Evolutionary conservation across 2,113 vertebrate species (phyloP), one percentile per base, ranked within the genome.

Genomic region (Ptilonorhynchus violaceus): DNA sequence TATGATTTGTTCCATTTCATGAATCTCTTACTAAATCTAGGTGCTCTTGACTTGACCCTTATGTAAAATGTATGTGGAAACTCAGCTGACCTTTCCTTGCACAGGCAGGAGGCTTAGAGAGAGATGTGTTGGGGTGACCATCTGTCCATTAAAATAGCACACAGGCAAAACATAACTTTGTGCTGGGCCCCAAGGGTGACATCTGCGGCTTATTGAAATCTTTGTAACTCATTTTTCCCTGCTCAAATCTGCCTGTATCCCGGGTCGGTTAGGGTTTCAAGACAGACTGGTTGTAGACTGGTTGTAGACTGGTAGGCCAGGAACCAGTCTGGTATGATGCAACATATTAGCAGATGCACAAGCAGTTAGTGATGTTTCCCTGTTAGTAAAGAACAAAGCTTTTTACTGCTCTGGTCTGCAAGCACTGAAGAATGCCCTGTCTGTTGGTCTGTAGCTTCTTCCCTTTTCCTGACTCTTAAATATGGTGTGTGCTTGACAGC

Each of bases 181-280:
- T 88, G 47, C 82, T 75, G 55, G 44, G 22, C 72, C 67, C 52
- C 83, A 81, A 55, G 72, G 56, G 39, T 77, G 79, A 81, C 64
- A 72, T 78, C 92, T 93, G 76, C 6, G 6, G 64, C 86, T 93
- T 82, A 78, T 53, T 94, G 68, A 84, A 89, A 49, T 73, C 79
- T 84, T 84, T 80, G 58, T 60, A 92, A 66, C 27, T 88, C 42
- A 30, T 93, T 96, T 95, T 95, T 72, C 60, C 39, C 68, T 85
- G 56, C 92, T 95, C 73, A 92, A 75, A 66, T 72, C 60, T 87
- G 35, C 47, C 63, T 73, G 16, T 95, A 70, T 91, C 88, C 90
- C 86, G 77, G 85, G 77, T 92, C 85, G 73, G 33, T 84, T 79
- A 87, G 49, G 59, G 53, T 93, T 92, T 89, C 85, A 80, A 89